Base-by-base conservation (phyloP, 2,888 invertebrate genomes). In the Drosophila anceps region DNA sequence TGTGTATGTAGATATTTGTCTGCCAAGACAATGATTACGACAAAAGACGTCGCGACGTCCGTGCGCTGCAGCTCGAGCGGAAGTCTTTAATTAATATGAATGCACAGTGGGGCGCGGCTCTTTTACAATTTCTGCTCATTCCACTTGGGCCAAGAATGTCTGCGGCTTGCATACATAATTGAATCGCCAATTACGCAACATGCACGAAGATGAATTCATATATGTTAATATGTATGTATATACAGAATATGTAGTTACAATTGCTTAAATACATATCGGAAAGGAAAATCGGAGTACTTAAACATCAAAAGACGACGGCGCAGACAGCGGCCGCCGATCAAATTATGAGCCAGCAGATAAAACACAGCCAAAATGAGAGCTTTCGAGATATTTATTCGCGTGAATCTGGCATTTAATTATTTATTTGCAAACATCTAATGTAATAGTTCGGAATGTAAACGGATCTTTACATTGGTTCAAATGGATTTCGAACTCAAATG, bases 71-170 rank as follows among this genome's bases (percentile, higher is more conserved):
- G 63, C 61, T 64, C 63, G 39, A 74, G 73, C 87, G 88, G 90
- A 90, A 88, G 90, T 87, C 84, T 87, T 90, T 86, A 90, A 88
- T 90, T 87, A 87, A 87, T 89, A 82, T 62, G 66, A 33, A 53
- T 48, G 57, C 57, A 64, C 39, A 59, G 20, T 65, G 69, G 72
- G 63, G 50, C 58, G 58, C 44, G 57, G 54, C 54, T 73, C 50
- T 70, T 65, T 59, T 48, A 71, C 66, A 79, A 76, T 75, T 63
- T 41, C 41, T 50, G 41, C 27, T 35, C 44, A 41, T 61, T 24
- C 63, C 64, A 27, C 53, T 37, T 53, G 37, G 48, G 41, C 43
- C 31, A 20, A 41, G 57, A 44, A 33, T 35, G 48, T 61, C 46
- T 59, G 73, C 15, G 59, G 68, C 78, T 60, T 76, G 78, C 81